A percentile compares a stretch with the other conserved stretches of the same genome.
Evolutionary conservation across 2,888 invertebrate genomes (phyloP).

Genomic region (Sisyra nigra): DNA sequence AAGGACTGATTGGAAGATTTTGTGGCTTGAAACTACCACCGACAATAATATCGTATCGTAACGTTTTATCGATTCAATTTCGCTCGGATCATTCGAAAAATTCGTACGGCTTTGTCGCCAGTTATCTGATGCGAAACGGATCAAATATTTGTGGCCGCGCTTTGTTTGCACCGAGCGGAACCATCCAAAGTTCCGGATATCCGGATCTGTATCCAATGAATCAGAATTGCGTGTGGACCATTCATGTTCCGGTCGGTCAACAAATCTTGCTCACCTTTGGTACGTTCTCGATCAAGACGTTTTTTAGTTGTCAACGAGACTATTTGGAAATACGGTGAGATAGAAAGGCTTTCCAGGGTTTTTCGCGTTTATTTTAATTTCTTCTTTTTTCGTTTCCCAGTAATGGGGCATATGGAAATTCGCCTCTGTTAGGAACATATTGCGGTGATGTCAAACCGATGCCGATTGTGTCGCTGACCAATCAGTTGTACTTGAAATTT

Average conservation of each 20-base stretch:
- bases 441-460: conserved; percentile 53
- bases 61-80: conserved; percentile 53
- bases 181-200: conserved; percentile 62
- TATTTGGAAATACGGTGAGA: conserved; percentile 57
- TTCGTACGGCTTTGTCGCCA: conserved; percentile 53
- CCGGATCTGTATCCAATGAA: conserved; percentile 53
- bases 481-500: conserved; percentile 60
- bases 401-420: conserved; percentile 55
- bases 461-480: conserved; percentile 53
- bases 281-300: conserved; percentile 44
- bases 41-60: conserved; percentile 44
- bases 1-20: conserved; percentile 27
- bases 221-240: conserved; percentile 66
- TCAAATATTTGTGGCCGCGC: conserved; percentile 55
- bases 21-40: conserved; percentile 56
- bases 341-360: too few species aligned
- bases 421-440: conserved; percentile 64
- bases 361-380: too few species aligned
- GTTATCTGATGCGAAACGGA: conserved; percentile 48
- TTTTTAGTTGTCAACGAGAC: conserved; percentile 40
- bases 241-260: conserved; percentile 50
- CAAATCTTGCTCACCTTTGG: conserved; percentile 56
- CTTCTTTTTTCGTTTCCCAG: too few species aligned
- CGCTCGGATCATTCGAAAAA: conserved; percentile 39
- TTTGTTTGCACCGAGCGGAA: conserved; percentile 46